Conservation (phyloP, 2,888 invertebrate genomes). For the Metallyticus violacea region DNA sequence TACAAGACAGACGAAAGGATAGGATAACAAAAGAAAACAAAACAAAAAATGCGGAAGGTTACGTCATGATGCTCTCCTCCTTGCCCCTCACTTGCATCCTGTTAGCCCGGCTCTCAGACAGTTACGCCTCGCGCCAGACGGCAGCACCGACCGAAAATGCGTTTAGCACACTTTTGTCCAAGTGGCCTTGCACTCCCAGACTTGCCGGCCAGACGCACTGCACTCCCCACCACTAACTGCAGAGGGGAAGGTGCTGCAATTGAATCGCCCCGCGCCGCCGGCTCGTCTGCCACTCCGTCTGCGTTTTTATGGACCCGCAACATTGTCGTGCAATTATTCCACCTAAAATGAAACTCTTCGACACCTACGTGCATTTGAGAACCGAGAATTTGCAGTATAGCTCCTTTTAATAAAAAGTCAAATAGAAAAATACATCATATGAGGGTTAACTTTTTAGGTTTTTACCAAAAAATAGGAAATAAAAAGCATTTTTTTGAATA, state of each 20-base stretch:
- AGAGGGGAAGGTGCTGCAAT: neutral
- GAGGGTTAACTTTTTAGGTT: too few species aligned
- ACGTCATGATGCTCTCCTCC: neutral
- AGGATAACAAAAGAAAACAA: neutral
- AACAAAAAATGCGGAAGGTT: neutral
- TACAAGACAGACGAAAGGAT: neutral
- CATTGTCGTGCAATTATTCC: too few species aligned
- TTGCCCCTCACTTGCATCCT: neutral
- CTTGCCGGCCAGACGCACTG: neutral
- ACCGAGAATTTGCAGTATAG: too few species aligned
- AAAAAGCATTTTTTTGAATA: too few species aligned
- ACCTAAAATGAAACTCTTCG: too few species aligned
- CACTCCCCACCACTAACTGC: neutral
- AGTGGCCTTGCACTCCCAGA: neutral
- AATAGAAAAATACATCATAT: too few species aligned
- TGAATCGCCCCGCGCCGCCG: neutral
- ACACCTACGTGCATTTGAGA: too few species aligned
- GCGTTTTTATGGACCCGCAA: neutral
- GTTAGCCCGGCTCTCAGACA: neutral
- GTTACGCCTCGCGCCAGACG: neutral
- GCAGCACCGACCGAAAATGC: neutral
- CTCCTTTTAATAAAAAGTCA: too few species aligned
- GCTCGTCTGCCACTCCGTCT: neutral
- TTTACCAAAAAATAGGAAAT: too few species aligned
- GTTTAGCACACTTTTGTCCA: neutral